Conservation (phyloP, 2,888 invertebrate species). For the Yponomeuta evonymella region DNA sequence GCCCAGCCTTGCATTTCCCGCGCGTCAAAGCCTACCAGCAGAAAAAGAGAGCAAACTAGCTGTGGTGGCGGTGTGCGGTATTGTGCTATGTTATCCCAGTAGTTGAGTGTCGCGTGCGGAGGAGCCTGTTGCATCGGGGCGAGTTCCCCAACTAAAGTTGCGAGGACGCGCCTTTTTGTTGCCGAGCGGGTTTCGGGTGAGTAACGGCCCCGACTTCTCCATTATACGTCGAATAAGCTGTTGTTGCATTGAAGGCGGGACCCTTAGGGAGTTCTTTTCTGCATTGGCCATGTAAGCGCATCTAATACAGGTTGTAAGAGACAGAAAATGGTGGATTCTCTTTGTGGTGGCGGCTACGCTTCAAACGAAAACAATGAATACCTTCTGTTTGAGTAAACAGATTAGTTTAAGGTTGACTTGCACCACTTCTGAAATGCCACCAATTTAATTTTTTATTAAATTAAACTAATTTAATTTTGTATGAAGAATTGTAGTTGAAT, state of each 20-base stretch:
- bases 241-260: neutral
- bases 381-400: too few species aligned
- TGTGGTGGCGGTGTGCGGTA: neutral
- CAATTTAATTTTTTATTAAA: too few species aligned
- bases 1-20: constrained; percentile 34
- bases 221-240: constrained; percentile 7
- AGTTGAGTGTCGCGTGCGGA: constrained; percentile 36
- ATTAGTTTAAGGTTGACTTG: too few species aligned
- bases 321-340: too few species aligned
- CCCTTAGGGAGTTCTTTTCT: neutral
- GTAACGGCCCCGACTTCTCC: constrained; percentile 27
- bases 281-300: too few species aligned
- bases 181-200: constrained; percentile 45
- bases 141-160: constrained; percentile 23
- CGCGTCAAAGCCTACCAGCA: constrained; percentile 12
- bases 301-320: too few species aligned
- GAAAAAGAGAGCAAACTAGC: constrained; percentile 23
- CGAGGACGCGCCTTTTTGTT: constrained; percentile 41
- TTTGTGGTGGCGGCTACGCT: too few species aligned
- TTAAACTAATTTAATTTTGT: too few species aligned
- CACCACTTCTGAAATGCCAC: too few species aligned
- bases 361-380: too few species aligned
- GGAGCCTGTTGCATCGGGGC: constrained; percentile 50
- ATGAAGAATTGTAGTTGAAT: too few species aligned
- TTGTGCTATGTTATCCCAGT: constrained; percentile 35